Evolutionary conservation across 2,888 invertebrate species (phyloP), one percentile per base, ranked within the genome.

Genomic region (Seladonia tumulorum): DNA sequence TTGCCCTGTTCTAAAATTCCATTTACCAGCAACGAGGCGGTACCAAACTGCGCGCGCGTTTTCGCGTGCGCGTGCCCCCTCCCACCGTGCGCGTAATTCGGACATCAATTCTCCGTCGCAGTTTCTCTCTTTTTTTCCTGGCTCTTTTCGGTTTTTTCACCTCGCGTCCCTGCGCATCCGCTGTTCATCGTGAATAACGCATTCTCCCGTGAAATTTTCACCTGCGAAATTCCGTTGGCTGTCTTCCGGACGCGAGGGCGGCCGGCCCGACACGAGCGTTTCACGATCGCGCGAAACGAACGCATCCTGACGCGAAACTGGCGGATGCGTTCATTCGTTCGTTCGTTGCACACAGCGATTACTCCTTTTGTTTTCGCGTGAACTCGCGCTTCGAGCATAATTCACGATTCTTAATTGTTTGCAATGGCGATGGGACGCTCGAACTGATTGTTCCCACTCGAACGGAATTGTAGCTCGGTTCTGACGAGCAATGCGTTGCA

Each of bases 171-270:
- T 70, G 73, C 73, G 35, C 53, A 39, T 29, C 60, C 57, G 16
- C 29, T 18, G 66, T 66, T 29, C 35, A 35, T 35, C 66, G 66
- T 22, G 66, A 66, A 70, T 29, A 53, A 73, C 42, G 79, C 82
- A 76, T 87, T 71, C 72, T 72, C 22, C 45, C 68, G 81, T 57
- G 72, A 78, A 85, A 85, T 76, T 80, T 82, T 68, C 25, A n/a
- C 70, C 63, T 39, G 74, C 3, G 47, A 80, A 78, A 87, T 88
- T 79, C 72, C 68, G 45, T 22, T 4, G 25, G n/a, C 16, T 60
- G 68, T 66, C n/a, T 42, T 75, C 72, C 29, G 18, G 63, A 8
- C 10, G n/a, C 45, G 68, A 22, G 2, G 35, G 18, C 22, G 39
- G 39, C 10, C 22, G 39, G 39, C 10, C 22, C 42, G 29, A 42